Evolutionary conservation across 2,113 vertebrate genomes (phyloP).

Genomic region (Bufo gargarizans): DNA sequence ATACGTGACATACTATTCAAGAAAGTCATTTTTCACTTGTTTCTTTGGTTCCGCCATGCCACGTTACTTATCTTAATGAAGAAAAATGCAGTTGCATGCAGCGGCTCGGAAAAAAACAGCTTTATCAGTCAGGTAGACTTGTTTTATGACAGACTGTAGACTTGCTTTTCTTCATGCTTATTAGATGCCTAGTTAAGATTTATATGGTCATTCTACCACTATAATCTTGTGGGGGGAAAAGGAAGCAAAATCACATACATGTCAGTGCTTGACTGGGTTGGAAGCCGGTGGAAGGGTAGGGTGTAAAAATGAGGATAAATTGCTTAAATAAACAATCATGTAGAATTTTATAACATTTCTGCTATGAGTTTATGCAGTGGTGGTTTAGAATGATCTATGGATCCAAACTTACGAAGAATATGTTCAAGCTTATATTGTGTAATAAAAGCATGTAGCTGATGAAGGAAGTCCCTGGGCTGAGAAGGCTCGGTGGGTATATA

Average conservation of each 20-base stretch:
- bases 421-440: neutral
- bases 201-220: constrained; percentile 41
- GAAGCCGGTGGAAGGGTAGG: neutral
- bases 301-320: constrained; percentile 32
- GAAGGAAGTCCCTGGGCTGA: too few species aligned
- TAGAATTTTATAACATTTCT: neutral
- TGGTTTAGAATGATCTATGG: neutral
- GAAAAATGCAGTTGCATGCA: constrained; percentile 40
- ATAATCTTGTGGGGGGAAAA: neutral
- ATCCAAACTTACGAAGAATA: neutral
- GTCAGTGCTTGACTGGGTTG: neutral
- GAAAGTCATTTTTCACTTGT: constrained; percentile 48
- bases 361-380: neutral
- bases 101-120: neutral
- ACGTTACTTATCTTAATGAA: constrained; percentile 36
- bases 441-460: too few species aligned
- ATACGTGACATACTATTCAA: constrained; percentile 23
- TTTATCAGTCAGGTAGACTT: neutral
- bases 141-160: neutral
- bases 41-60: neutral
- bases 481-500: too few species aligned
- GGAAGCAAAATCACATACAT: neutral
- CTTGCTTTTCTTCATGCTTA: fast-evolving
- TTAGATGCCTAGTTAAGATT: fast-evolving
- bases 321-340: constrained; percentile 27